Base-by-base conservation (phyloP, 2,888 invertebrate genomes). In the Hecatera dysodea region DNA sequence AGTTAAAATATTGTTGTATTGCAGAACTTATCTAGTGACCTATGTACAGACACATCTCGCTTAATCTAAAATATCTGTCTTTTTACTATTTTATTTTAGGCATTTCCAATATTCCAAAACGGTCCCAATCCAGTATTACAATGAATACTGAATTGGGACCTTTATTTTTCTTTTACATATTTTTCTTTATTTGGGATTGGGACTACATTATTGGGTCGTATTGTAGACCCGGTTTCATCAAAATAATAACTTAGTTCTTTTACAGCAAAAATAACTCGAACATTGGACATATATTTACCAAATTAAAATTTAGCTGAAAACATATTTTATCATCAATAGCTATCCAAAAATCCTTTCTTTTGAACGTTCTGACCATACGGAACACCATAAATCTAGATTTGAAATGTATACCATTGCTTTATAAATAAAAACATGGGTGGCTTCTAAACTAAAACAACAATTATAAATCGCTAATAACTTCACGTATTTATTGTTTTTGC, bases 151-250 rank as follows among this genome's bases (percentile, higher is more conserved):
- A 39, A 39, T 39, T 15, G 39, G 15, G 39, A 12, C 39, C 39
- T 15, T 39, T 39, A 39, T 39, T 39, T 39, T 39, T 39, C 39
- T 39, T 27, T 48, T 15, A 19, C 60, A 62, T 33, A 42, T 53
- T 66, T 61, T 65, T 66, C 36, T 66, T 53, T 59, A 67, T 55
- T 27, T 44, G 22, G 61, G 24, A 42, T 46, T 53, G 22, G 57
- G 48, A 52, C 27, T 52, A 63, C 50, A 42, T 66, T 73, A 63
- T 68, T 63, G 42, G 59, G 50, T 63, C 73, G 44, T 63, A 68
- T 46, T 66, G 29, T 55, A 66, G 62, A 39, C 27, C 61, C 53
- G n/a, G 52, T 63, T 65, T 68, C 27, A 66, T 68, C 29, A 62
- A 61, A 72, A 76, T 50, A 50, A 65, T 55, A 72, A 59, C 19